Conservation (phyloP, 2,888 invertebrate species). For the Athripsodes cinereus region DNA sequence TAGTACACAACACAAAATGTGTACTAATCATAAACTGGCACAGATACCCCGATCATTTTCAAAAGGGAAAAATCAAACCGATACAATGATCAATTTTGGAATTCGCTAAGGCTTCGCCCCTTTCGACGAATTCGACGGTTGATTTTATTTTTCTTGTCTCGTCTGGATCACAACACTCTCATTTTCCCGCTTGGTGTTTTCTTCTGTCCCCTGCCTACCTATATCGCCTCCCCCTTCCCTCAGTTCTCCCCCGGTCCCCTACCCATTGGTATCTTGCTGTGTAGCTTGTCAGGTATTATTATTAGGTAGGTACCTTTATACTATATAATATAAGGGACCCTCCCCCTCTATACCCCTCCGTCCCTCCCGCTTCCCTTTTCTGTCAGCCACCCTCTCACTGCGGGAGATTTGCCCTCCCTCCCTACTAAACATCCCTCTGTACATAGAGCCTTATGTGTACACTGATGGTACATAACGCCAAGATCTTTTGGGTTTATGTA, state of each 20-base stretch:
- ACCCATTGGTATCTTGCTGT: background rate
- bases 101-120: background rate
- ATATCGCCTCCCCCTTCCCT: background rate
- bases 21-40: background rate
- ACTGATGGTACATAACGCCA: slow-evolving; percentile 26
- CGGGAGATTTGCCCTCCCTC: slow-evolving; percentile 1
- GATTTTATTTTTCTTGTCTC: background rate
- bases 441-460: slow-evolving; percentile 22
- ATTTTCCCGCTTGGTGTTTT: slow-evolving; percentile 5
- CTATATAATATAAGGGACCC: slow-evolving; percentile 1
- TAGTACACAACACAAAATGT: background rate
- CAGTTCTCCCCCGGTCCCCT: background rate
- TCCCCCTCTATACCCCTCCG: slow-evolving; percentile 5
- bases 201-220: slow-evolving; percentile 4
- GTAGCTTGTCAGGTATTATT: slow-evolving; percentile 1
- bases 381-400: slow-evolving; percentile 8
- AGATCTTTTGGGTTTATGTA: slow-evolving; percentile 27
- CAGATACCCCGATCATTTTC: background rate
- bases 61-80: background rate
- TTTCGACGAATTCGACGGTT: background rate
- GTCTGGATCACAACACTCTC: background rate
- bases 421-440: slow-evolving; percentile 7
- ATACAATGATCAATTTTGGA: background rate
- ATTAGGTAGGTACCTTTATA: background rate
- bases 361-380: background rate